Conservation (phyloP, 2,113 vertebrate genomes). For the Callorhinus ursinus region DNA sequence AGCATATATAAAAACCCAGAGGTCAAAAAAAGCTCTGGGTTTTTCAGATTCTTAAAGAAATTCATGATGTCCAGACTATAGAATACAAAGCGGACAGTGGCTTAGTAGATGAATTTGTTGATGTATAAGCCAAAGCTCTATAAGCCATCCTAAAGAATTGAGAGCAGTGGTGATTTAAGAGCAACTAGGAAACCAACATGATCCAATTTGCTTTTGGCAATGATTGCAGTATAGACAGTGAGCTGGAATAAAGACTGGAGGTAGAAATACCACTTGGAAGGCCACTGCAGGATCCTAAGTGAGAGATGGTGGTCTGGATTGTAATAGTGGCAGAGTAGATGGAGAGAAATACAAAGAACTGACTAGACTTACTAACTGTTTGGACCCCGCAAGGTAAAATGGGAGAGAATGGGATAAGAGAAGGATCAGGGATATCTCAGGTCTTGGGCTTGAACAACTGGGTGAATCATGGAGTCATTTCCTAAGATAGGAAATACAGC, state of each 20-base stretch:
- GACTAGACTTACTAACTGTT: not conserved
- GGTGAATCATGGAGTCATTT: not conserved
- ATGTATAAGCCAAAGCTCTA: not conserved
- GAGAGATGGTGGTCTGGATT: not conserved
- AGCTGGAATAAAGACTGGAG: not conserved
- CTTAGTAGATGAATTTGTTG: not conserved
- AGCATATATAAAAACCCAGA: constrained; percentile 16
- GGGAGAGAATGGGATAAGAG: not conserved
- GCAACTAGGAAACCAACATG: not conserved
- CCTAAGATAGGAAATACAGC: not conserved
- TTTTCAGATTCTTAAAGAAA: not conserved
- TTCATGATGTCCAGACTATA: not conserved
- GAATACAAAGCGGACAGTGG: not conserved
- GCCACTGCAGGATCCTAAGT: not conserved
- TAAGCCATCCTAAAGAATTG: not conserved
- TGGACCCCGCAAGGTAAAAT: not conserved
- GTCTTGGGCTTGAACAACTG: not conserved
- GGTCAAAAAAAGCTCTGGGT: not conserved
- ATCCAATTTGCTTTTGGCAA: not conserved
- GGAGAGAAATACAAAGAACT: not conserved
- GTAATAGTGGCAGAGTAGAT: not conserved
- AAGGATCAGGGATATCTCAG: not conserved
- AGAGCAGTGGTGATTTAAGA: not conserved
- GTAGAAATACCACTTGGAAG: not conserved
- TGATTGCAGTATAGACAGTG: not conserved